Evolutionary conservation across 2,888 invertebrate genomes (phyloP).

Genomic region (Dicranocentrus wangi): DNA sequence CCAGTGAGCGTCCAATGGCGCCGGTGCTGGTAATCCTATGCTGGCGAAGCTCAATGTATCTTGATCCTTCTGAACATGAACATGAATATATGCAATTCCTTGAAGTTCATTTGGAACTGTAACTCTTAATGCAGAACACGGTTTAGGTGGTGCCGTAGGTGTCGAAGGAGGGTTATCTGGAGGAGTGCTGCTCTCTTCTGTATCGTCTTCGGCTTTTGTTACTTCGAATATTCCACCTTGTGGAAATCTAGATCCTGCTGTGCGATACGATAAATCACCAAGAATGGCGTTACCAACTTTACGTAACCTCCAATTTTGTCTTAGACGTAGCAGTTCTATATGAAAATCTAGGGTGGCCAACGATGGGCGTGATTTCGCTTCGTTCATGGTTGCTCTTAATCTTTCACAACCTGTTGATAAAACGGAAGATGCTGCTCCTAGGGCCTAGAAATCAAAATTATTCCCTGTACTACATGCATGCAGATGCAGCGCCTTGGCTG

Average conservation of each 20-base stretch:
- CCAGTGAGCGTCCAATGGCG: constrained; percentile 88
- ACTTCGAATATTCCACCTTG: constrained; percentile 97
- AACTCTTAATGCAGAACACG: constrained; percentile 87
- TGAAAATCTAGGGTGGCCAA: constrained; percentile 90
- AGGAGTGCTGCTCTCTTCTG: constrained; percentile 28
- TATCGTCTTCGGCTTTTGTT: constrained; percentile 87
- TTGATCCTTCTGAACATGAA: constrained; percentile 95
- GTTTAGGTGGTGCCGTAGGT: constrained; percentile 76
- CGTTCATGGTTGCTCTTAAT: constrained; percentile 86
- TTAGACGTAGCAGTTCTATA: constrained; percentile 87
- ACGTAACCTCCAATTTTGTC: constrained; percentile 97
- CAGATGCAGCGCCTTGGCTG: no score
- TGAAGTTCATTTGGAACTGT: constrained; percentile 95
- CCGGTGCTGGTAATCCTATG: constrained; percentile 84
- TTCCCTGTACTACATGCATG: no score
- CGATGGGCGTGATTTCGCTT: constrained; percentile 76
- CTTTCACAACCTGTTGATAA: constrained; percentile 90
- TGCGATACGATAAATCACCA: constrained; percentile 95
- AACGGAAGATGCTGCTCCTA: constrained; percentile 89
- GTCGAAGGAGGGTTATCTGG: background rate
- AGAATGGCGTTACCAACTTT: constrained; percentile 96
- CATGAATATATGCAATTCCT: constrained; percentile 96
- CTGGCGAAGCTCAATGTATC: constrained; percentile 91
- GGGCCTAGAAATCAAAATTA: constrained; percentile 77
- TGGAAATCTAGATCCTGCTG: constrained; percentile 94